Percentiles rank a stretch among this genome's conserved stretches.
These are phyloP conservation scores for Ricordea florida DNA, from an alignment of 92 coral and sea anemone species.

Conservation along the genomic window DNA sequence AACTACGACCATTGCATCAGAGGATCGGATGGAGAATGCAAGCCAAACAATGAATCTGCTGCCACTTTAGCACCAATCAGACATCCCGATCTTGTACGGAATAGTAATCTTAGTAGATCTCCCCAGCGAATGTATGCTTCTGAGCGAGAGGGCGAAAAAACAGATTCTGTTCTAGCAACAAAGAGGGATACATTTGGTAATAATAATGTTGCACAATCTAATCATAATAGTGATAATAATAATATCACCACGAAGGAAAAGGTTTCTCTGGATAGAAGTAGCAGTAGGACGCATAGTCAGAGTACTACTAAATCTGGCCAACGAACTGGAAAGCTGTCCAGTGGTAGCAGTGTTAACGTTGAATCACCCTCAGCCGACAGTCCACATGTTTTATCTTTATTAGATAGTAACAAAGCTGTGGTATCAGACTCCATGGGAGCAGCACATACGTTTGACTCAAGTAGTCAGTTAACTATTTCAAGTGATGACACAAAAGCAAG, in stretches of 20 bases:
- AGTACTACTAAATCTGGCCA: too few relatives aligned
- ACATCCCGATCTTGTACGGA: conserved; percentile 49
- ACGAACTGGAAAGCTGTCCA: too few relatives aligned
- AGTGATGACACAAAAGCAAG: neutral
- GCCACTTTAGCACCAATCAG: conserved; percentile 71
- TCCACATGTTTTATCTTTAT: neutral
- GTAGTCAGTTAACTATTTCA: neutral
- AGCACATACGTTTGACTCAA: conserved; percentile 4
- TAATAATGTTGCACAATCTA: too few relatives aligned
- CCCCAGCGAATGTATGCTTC: too few relatives aligned
- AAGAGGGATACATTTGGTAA: too few relatives aligned
- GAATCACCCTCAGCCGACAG: too few relatives aligned
- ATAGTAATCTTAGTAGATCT: neutral
- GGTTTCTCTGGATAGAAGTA: too few relatives aligned
- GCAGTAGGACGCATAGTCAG: too few relatives aligned
- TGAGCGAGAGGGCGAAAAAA: neutral
- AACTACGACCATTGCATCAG: conserved; percentile 47
- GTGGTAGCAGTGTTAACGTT: too few relatives aligned
- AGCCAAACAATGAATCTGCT: neutral
- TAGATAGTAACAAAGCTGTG: neutral
- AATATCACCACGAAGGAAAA: too few relatives aligned
- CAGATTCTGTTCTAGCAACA: too few relatives aligned
- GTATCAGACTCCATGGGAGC: neutral
- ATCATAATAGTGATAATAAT: too few relatives aligned
- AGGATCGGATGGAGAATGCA: conserved; percentile 30